Base-by-base conservation (phyloP, 2,797 vertebrate genomes). In the Phylloscopus collybita region DNA sequence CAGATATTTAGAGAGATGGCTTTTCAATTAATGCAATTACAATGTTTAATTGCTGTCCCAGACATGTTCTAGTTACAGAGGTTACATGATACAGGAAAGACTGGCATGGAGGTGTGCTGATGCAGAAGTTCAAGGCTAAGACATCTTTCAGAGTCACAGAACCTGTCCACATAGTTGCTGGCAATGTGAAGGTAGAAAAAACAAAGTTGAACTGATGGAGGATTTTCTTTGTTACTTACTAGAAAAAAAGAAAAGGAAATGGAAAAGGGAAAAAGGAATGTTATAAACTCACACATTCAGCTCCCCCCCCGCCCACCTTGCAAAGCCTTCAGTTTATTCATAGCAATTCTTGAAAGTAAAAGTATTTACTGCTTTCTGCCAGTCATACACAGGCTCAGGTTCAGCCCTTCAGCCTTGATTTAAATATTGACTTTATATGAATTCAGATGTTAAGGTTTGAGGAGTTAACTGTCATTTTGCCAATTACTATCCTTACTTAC, bases 241-340 rank as follows among this genome's bases (percentile, higher is more conserved):
- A 66, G 59, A 32, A 83, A 62, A 62, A 80, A 80, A 86, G 30
- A 40, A 40, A 40, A 40, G 40, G 30, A 40, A 40, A 40, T 15
- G 40, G 40, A 40, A 40, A 40, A 40, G 40, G 40, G 40, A 40
- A 40, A 40, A 40, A 66, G 59, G 32, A 62, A 44, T 26, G 54
- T 59, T 47, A 38, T 11, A 49, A 50, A 53, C 5, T 7, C 26
- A 57, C 19, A 23, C 3, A 25, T 2, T 65, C 2, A 3, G 8
- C 32, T 45, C 6, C 6, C 1, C 1, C 1, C 38, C 38, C 38
- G 11, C 38, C 38, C 13, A 5, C 20, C 11, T 38, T 45, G 15
- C 44, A 73, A 62, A 79, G 32, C 32, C 36, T 64, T 83, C 34
- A 30, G 9, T 59, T 91, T 51, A 54, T 25, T 89, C 22, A 6